Evolutionary conservation across 2,797 vertebrate species (phyloP), one percentile per base, ranked within the genome.

Genomic region (Gymnothorax javanicus): DNA sequence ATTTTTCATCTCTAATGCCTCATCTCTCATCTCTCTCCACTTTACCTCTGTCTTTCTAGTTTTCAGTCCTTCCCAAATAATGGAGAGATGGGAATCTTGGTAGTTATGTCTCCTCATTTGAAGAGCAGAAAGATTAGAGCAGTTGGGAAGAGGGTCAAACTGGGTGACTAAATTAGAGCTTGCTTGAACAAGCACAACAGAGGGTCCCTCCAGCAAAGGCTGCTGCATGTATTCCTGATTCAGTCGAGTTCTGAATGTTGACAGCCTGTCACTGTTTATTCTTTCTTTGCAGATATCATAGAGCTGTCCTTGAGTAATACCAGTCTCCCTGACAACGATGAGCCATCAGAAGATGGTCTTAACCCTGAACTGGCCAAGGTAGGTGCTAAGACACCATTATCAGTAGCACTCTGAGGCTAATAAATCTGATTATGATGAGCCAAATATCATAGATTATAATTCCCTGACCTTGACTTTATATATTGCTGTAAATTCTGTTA

Each of bases 351-450:
- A 89, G 98, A 96, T 7, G 94, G 93, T 92, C 96, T 98, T 87
- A 97, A 98, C 91, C 97, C 97, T 73, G 99, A 99, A 92, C 96
- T 99, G 0, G 89, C 97, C 83, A 99, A 99, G 97, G 99, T 99
- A 93, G 79, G 87, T 27, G 20, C 56, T 3, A 27, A 12, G 20
- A 20, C 27, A 9, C 69, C 11, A 4, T 13, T 73, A n/a, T 71
- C 12, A 15, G 17, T 5, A 15, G 13, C 71, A 43, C 27, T 1
- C 75, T 79, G 15, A 17, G 2, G 50, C 75, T 11, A 77, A 52
- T 15, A 52, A 4, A 3, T 5, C 43, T 6, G 33, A 50, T 73
- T 27, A 77, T 15, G 52, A 50, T 77, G 33, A 77, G 73, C 52
- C 0, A 77, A 50, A 77, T 77, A 5, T 77, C 73, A 50, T 13